phyloP scores from a whole-genome alignment of 2,113 vertebrate species.

The Chrysochloris asiatica region DNA sequence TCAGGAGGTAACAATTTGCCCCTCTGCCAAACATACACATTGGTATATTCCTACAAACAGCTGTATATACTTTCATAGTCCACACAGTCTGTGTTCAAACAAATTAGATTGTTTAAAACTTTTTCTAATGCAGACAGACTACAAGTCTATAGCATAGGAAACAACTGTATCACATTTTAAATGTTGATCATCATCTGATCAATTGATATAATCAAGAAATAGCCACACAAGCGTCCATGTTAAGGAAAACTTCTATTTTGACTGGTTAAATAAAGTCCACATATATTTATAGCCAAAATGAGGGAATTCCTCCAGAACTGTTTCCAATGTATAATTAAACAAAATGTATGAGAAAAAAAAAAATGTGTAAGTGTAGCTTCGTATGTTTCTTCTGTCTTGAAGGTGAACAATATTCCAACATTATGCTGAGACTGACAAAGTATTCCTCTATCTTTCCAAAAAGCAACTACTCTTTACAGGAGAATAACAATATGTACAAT shows the following conservation, averaged over 20 bases:
- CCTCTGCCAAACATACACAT: constrained; percentile 84
- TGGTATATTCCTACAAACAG: constrained; percentile 86
- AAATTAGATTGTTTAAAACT: constrained; percentile 84
- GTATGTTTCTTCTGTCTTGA: constrained; percentile 88
- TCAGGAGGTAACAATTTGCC: constrained; percentile 83
- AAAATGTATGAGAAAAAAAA: constrained; percentile 70
- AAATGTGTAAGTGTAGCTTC: constrained; percentile 83
- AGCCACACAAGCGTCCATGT: constrained; percentile 83
- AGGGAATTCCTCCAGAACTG: constrained; percentile 85
- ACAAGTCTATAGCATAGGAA: constrained; percentile 79
- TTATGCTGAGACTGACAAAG: constrained; percentile 86
- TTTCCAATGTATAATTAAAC: constrained; percentile 86
- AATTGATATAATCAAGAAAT: constrained; percentile 79
- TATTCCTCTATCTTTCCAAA: constrained; percentile 87
- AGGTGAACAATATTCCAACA: constrained; percentile 85
- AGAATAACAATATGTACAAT: constrained; percentile 82
- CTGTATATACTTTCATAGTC: constrained; percentile 85
- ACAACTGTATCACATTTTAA: constrained; percentile 80
- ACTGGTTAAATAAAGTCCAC: constrained; percentile 85
- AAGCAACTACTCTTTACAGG: constrained; percentile 88
- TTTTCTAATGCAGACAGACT: constrained; percentile 80
- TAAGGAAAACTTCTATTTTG: constrained; percentile 84
- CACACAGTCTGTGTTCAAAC: constrained; percentile 89
- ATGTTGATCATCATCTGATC: constrained; percentile 74
- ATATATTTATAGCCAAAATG: constrained; percentile 84